Evolutionary conservation across 2,113 vertebrate genomes (phyloP).

Genomic region (Craseonycteris thonglongyai): DNA sequence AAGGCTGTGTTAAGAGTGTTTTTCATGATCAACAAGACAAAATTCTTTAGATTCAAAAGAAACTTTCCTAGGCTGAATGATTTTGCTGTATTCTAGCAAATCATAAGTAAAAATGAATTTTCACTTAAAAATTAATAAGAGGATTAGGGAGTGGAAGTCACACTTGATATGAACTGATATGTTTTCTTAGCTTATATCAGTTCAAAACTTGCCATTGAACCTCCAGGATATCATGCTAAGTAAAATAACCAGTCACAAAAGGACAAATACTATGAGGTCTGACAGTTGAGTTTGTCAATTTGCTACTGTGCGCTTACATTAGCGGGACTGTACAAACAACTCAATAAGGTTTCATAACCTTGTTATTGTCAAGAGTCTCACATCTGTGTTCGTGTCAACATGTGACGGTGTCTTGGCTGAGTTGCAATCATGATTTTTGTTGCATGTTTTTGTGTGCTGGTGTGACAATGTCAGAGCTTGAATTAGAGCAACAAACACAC

Average conservation of each 20-base stretch:
- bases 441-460: too few species aligned
- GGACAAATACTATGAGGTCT: background rate
- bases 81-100: constrained; percentile 31
- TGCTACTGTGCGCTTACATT: too few species aligned
- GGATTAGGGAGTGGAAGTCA: background rate
- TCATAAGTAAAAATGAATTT: constrained; percentile 25
- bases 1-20: background rate
- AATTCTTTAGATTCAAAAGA: constrained; percentile 34
- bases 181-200: background rate
- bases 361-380: too few species aligned
- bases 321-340: too few species aligned
- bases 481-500: too few species aligned
- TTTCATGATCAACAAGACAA: background rate
- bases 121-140: constrained; percentile 1
- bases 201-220: constrained; percentile 21
- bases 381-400: too few species aligned
- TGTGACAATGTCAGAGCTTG: too few species aligned
- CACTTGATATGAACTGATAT: background rate
- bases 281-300: too few species aligned
- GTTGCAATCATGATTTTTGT: too few species aligned
- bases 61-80: constrained; percentile 40
- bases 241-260: constrained; percentile 20
- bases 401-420: too few species aligned
- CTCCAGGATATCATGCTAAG: background rate
- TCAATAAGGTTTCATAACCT: too few species aligned